Evolutionary conservation across 2,888 invertebrate species (phyloP), one percentile per base, ranked within the genome.

Genomic region (Xestia sexstrigata): DNA sequence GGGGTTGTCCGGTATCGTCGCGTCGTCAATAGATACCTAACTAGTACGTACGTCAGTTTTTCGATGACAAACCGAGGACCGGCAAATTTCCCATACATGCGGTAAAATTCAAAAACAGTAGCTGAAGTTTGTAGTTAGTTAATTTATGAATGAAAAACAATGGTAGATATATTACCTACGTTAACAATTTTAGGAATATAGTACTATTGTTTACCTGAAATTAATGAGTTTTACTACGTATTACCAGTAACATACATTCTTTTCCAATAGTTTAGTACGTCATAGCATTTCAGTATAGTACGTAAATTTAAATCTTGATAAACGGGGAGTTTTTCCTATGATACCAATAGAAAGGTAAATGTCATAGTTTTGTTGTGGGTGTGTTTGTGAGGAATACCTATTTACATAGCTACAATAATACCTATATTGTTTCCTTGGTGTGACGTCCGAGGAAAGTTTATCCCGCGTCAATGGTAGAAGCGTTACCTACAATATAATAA

Each of bases 401-500:
- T 26, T 26, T 26, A 7, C 17, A 26, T 39, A 65, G 2, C 45
- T 45, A n/a, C n/a, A n/a, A n/a, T n/a, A 45, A 13, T 6, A 47
- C 47, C 13, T 15, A 6, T 30, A 9, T 60, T 62, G 26, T n/a
- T 42, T 47, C 47, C 35, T 39, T 47, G 11, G 17, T 45, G 1
- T 70, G 74, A 84, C 70, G 70, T 82, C 17, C 6, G 20, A 52
- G 70, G 67, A 20, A 70, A 62, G 2, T 63, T 45, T 30, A 39
- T 17, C 3, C 20, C 15, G 17, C 35, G 23, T 78, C 42, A 60
- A 35, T 26, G 1, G 1, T 20, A 13, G 11, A 45, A 9, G 9
- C 23, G 5, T 35, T 39, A 30, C 45, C 52, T 78, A 42, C 42
- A 9, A 9, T n/a, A 2, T 58, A 17, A 42, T 17, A 55, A 15